Conservation (phyloP, 1,140 invertebrate species). For the Brachionus paranguensis region DNA sequence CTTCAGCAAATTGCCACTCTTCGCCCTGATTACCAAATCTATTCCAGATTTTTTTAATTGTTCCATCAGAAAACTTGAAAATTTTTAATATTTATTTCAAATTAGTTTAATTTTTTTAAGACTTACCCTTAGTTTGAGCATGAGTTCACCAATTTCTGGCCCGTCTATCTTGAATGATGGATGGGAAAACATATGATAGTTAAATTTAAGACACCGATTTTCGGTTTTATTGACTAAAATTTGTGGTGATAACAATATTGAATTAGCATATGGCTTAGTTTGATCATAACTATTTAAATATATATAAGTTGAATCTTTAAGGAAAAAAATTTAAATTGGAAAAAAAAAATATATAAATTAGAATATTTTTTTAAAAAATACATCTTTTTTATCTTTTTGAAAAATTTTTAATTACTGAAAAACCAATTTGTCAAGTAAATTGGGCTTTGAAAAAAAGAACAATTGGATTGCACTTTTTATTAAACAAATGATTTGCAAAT, state of each 20-base stretch:
- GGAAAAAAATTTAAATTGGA: neutral
- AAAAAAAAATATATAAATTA: too few species aligned
- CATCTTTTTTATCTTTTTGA: neutral
- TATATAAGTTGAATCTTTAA: constrained; percentile 19
- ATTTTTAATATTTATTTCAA: neutral
- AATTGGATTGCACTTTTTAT: too few species aligned
- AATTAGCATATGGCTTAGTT: constrained; percentile 24
- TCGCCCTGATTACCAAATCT: constrained; percentile 10
- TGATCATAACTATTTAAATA: constrained; percentile 38
- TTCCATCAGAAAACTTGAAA: neutral
- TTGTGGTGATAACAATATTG: constrained; percentile 23
- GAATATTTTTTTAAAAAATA: neutral
- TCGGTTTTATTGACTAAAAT: constrained; percentile 15
- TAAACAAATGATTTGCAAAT: too few species aligned
- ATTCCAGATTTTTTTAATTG: constrained; percentile 7
- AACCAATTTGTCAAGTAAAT: too few species aligned
- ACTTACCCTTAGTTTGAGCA: neutral
- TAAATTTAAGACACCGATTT: constrained; percentile 5
- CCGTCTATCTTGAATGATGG: constrained; percentile 3
- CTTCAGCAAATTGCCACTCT: neutral
- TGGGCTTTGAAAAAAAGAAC: too few species aligned
- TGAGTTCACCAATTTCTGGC: neutral
- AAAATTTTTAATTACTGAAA: neutral
- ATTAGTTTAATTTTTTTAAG: neutral
- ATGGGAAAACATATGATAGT: constrained; percentile 16